Conservation (phyloP, 2,797 vertebrate genomes). For the Acridotheres tristis region DNA sequence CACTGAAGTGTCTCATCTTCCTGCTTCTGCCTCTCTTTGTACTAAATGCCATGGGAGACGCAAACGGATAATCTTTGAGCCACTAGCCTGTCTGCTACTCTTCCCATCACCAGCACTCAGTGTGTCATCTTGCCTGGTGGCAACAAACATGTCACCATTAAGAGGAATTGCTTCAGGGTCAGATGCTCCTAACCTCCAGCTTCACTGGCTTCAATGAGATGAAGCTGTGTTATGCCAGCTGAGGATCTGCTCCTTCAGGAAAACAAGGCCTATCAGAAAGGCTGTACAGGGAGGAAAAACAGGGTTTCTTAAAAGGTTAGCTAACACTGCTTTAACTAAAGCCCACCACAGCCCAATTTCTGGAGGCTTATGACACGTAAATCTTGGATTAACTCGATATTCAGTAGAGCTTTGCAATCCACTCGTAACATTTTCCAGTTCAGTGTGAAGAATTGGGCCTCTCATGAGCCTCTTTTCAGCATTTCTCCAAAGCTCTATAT, state of each 20-base stretch:
- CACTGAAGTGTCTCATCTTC: background rate
- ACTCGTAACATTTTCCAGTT: constrained; percentile 62
- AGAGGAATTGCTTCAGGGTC: background rate
- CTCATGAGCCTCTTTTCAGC: constrained; percentile 52
- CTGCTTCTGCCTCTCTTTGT: background rate
- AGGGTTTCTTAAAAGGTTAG: constrained; percentile 46
- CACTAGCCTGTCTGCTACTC: background rate
- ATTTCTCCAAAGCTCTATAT: constrained; percentile 56
- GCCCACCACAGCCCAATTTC: constrained; percentile 28
- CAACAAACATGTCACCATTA: background rate
- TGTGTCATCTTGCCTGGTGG: background rate
- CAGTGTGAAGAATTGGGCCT: constrained; percentile 40
- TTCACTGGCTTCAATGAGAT: background rate
- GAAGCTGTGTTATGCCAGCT: background rate
- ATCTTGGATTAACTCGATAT: constrained; percentile 73
- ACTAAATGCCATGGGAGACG: background rate
- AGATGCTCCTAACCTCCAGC: constrained; percentile 9
- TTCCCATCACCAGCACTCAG: background rate
- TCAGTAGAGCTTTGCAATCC: constrained; percentile 67
- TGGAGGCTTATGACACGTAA: constrained; percentile 60
- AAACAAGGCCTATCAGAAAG: background rate
- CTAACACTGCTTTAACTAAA: constrained; percentile 46
- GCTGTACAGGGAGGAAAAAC: background rate
- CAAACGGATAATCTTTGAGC: background rate
- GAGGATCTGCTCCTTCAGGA: background rate